These are phyloP conservation scores for Schizotus pectinicornis DNA, from an alignment of 2,888 invertebrate genomes.

Conservation along the genomic window DNA sequence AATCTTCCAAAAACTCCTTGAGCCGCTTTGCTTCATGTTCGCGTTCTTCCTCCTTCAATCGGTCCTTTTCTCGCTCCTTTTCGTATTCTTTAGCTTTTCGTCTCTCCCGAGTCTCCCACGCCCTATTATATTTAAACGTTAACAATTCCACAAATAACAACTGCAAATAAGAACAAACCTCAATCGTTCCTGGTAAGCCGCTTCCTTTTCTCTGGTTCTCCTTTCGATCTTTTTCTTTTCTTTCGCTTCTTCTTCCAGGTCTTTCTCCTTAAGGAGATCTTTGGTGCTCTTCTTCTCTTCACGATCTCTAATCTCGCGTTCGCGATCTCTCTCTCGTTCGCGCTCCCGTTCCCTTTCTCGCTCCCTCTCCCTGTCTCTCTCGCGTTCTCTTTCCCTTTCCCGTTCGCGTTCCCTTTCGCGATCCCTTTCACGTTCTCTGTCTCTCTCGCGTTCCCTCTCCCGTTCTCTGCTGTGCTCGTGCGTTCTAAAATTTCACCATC, in stretches of 20 bases:
- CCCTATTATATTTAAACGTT: slow-evolving; percentile 50
- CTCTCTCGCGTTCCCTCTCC: slow-evolving; percentile 51
- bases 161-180: slow-evolving; percentile 40
- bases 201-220: slow-evolving; percentile 92
- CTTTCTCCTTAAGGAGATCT: slow-evolving; percentile 76
- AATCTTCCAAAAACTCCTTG: slow-evolving; percentile 98
- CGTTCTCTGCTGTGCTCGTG: slow-evolving; percentile 56
- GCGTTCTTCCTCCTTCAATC: slow-evolving; percentile 83
- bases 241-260: slow-evolving; percentile 90
- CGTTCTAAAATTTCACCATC: slow-evolving; percentile 46
- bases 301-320: slow-evolving; percentile 59
- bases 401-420: slow-evolving; percentile 53
- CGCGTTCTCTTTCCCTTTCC: slow-evolving; percentile 58
- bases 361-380: slow-evolving; percentile 57
- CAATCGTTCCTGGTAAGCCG: slow-evolving; percentile 90
- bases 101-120: slow-evolving; percentile 90
- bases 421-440: slow-evolving; percentile 51
- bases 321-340: slow-evolving; percentile 65
- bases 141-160: background rate
- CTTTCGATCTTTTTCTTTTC: slow-evolving; percentile 90
- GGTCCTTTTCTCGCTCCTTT: slow-evolving; percentile 84
- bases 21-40: slow-evolving; percentile 91
- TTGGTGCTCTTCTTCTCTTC: slow-evolving; percentile 63
- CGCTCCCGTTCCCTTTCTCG: slow-evolving; percentile 67
- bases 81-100: slow-evolving; percentile 91